These are phyloP conservation scores for Apaloderma vittatum DNA, from an alignment of 2,113 vertebrate genomes.

Conservation along the genomic window DNA sequence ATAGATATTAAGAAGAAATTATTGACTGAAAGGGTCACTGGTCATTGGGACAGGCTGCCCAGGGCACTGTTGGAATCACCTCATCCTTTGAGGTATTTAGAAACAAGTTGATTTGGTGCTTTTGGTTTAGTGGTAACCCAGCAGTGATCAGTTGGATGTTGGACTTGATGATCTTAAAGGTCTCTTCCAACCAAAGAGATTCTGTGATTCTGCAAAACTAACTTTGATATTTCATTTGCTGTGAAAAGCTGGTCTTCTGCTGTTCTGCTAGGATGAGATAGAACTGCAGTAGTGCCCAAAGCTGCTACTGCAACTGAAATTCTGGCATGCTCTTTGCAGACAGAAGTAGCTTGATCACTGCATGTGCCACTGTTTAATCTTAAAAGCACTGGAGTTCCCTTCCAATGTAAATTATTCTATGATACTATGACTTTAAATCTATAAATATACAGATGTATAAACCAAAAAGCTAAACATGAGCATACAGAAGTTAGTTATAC, in stretches of 20 bases:
- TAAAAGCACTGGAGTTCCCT: neutral
- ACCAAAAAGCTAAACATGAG: neutral
- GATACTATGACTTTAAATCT: neutral
- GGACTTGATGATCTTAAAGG: no score
- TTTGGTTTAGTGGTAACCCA: no score
- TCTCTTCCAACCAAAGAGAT: no score
- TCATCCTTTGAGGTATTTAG: no score
- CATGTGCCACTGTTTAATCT: neutral
- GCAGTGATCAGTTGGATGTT: no score
- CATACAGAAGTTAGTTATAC: neutral
- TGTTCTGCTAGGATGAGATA: neutral
- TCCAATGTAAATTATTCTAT: neutral
- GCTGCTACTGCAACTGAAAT: neutral
- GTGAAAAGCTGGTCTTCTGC: neutral
- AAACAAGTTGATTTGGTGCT: no score
- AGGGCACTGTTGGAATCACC: no score
- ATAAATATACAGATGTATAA: neutral
- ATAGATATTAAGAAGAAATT: no score
- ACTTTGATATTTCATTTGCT: neutral
- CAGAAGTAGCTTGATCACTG: neutral
- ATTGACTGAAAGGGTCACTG: no score
- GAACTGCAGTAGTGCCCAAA: neutral
- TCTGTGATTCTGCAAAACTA: neutral
- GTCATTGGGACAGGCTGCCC: no score
- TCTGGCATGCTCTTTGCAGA: neutral